A percentile compares a stretch with the other conserved stretches of the same genome.
phyloP scores from a whole-genome alignment of 2,113 vertebrate genomes.

The Nanorana parkeri region DNA sequence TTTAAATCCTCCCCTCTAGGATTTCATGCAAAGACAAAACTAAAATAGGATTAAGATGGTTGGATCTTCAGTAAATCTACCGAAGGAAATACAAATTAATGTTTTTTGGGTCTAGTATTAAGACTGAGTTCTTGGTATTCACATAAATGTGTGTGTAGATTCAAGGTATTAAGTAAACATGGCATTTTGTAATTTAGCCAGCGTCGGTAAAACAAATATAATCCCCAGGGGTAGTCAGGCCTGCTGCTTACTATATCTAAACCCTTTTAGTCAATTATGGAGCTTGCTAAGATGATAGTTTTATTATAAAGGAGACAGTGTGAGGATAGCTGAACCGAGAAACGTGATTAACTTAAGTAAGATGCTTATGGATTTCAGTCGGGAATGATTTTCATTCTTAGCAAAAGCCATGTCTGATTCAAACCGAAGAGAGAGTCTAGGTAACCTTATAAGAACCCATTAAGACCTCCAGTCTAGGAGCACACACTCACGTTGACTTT shows the following conservation, averaged over 20 bases:
- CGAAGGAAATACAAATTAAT: neutral
- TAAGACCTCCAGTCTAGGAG: slow-evolving; percentile 1
- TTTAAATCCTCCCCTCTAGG: too few relatives aligned
- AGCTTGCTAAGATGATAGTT: slow-evolving; percentile 27
- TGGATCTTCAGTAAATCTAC: neutral
- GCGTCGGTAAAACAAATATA: neutral
- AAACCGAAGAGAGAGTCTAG: slow-evolving; percentile 18
- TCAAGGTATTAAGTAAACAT: neutral
- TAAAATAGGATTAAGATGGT: too few relatives aligned
- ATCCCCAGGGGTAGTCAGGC: neutral
- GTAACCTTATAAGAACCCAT: slow-evolving; percentile 32
- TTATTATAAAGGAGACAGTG: slow-evolving; percentile 23
- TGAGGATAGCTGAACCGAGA: slow-evolving; percentile 2
- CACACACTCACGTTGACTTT: slow-evolving; percentile 13
- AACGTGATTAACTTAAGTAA: slow-evolving; percentile 27
- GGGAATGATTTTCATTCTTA: slow-evolving; percentile 1
- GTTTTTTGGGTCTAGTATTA: neutral
- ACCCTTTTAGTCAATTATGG: slow-evolving; percentile 31
- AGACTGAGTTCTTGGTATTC: neutral
- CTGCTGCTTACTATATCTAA: neutral
- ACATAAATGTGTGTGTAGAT: neutral
- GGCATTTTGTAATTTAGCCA: neutral
- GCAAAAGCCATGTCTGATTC: slow-evolving; percentile 41
- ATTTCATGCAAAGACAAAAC: too few relatives aligned
- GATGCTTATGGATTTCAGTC: slow-evolving; percentile 17